Evolutionary conservation across 2,113 vertebrate genomes (phyloP).

Genomic region (Oreotrochilus melanogaster): DNA sequence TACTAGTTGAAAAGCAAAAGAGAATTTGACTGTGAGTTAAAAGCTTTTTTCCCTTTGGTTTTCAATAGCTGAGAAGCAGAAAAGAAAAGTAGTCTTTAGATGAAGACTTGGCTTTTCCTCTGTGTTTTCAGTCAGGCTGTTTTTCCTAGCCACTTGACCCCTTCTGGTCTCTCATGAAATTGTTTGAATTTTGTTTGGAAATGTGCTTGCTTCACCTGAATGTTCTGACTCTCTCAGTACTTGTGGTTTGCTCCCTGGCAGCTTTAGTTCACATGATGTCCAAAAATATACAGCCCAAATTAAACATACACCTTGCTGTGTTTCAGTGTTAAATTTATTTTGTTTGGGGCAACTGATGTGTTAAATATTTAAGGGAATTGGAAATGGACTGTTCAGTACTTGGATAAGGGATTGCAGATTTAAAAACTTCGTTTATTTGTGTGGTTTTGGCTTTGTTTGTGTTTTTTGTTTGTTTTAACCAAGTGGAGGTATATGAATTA

Average conservation of each 20-base stretch:
- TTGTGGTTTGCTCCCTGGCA: background rate
- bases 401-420: background rate
- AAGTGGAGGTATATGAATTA: background rate
- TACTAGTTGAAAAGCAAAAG: background rate
- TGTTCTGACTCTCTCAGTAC: background rate
- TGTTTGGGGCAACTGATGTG: background rate
- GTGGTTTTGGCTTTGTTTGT: background rate
- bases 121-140: background rate
- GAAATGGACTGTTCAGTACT: background rate
- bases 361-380: background rate
- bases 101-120: background rate
- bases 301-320: background rate
- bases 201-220: background rate
- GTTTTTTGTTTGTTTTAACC: background rate
- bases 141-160: background rate
- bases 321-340: background rate
- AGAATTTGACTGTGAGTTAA: background rate
- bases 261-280: background rate
- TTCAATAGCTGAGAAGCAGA: background rate
- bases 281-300: background rate
- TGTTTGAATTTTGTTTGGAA: background rate
- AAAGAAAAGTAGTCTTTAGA: background rate
- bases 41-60: background rate
- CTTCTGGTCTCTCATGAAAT: background rate
- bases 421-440: background rate